These are phyloP conservation scores for Cecropterus lyciades DNA, from an alignment of 1,140 invertebrate species.

Conservation along the genomic window DNA sequence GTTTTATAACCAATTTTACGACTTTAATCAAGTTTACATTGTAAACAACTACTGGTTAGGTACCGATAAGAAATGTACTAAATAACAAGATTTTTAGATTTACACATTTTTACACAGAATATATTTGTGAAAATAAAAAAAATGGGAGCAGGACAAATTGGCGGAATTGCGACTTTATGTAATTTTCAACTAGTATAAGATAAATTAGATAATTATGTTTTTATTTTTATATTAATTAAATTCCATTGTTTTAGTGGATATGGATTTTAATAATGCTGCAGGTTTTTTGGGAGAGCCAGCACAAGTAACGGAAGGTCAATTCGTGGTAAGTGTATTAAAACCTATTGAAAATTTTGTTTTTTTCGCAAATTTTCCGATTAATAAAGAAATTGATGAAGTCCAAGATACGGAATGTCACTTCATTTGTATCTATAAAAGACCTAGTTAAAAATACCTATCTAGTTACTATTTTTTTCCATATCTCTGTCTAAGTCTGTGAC, in stretches of 20 bases:
- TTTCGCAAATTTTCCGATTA: too few relatives aligned
- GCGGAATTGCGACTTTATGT: constrained; percentile 71
- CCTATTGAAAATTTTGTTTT: background rate
- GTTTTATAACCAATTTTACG: background rate
- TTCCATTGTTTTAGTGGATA: constrained; percentile 64
- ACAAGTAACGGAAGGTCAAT: constrained; percentile 58
- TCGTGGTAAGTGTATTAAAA: constrained; percentile 53
- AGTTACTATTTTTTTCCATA: too few relatives aligned
- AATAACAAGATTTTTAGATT: constrained; percentile 5
- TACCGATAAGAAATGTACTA: background rate
- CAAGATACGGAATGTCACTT: too few relatives aligned
- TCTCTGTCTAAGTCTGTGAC: too few relatives aligned
- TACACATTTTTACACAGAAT: constrained; percentile 9
- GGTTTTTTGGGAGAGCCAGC: constrained; percentile 62
- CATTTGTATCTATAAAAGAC: too few relatives aligned
- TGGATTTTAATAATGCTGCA: constrained; percentile 73
- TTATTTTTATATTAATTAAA: background rate
- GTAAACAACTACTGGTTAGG: background rate
- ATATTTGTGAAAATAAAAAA: constrained; percentile 6
- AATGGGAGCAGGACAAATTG: constrained; percentile 76
- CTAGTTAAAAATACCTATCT: too few relatives aligned
- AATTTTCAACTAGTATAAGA: constrained; percentile 33
- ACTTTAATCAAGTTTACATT: constrained; percentile 25
- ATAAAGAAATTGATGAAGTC: too few relatives aligned
- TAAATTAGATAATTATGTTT: background rate